phyloP scores from a whole-genome alignment of 2,888 invertebrate species.

The Macropis europaea region DNA sequence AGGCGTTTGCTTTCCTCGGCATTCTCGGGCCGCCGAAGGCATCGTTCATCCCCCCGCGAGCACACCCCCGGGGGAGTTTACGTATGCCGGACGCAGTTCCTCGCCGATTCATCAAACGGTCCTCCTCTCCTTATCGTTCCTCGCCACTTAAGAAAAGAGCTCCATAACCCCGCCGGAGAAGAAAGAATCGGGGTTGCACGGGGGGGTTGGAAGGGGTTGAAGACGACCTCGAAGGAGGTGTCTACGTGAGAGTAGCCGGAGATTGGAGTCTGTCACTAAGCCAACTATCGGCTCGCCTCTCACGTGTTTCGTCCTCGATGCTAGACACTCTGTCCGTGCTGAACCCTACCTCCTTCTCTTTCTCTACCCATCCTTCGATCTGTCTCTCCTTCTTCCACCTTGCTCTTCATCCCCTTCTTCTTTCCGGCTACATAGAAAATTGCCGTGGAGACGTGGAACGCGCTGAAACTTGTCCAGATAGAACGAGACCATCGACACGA shows the following conservation, averaged over 20 bases:
- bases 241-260: conserved; percentile 52
- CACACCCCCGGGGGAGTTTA: conserved; percentile 47
- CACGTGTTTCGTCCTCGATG: conserved; percentile 55
- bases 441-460: conserved; percentile 16
- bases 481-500: neutral
- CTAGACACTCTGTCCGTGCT: no score
- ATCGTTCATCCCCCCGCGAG: conserved; percentile 47
- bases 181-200: conserved; percentile 17
- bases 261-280: conserved; percentile 71
- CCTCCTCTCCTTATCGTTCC: conserved; percentile 45
- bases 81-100: conserved; percentile 68
- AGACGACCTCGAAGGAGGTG: conserved; percentile 18
- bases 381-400: neutral
- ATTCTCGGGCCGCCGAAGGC: conserved; percentile 45
- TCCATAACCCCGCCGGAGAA: conserved; percentile 20
- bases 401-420: neutral
- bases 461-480: neutral
- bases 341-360: neutral
- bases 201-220: neutral
- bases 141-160: conserved; percentile 50
- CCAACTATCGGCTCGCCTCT: conserved; percentile 66
- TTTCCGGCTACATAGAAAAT: conserved; percentile 27
- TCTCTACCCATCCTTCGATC: neutral
- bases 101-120: conserved; percentile 69
- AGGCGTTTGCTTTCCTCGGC: conserved; percentile 28